These are phyloP conservation scores for Apteryx mantelli DNA, from an alignment of 2,113 vertebrate species.

Conservation along the genomic window DNA sequence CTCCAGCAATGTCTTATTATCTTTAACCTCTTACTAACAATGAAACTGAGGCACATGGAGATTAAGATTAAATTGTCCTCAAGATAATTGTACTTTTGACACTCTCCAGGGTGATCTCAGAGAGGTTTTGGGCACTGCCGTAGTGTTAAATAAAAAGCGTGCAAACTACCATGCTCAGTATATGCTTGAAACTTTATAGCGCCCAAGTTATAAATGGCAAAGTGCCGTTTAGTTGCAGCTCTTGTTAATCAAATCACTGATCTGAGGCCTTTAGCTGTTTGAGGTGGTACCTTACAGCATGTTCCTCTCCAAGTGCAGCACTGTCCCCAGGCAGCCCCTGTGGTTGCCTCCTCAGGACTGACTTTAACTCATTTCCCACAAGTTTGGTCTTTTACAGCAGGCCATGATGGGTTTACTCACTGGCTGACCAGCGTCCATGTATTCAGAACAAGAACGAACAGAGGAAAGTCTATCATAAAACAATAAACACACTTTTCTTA, in stretches of 20 bases:
- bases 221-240: background rate
- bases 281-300: background rate
- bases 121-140: background rate
- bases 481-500: background rate
- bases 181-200: background rate
- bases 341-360: background rate
- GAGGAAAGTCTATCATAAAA: background rate
- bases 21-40: background rate
- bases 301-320: background rate
- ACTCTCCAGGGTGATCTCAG: rapidly evolving
- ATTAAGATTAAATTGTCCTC: background rate
- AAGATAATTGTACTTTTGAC: background rate
- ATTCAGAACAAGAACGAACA: rapidly evolving
- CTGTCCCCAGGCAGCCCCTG: background rate
- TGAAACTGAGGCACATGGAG: background rate
- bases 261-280: background rate
- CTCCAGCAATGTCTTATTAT: background rate
- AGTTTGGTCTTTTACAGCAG: background rate
- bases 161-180: background rate
- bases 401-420: rapidly evolving
- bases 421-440: rapidly evolving
- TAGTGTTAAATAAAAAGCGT: background rate
- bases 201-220: background rate
- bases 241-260: background rate
- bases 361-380: rapidly evolving